These are phyloP conservation scores for Dermatemys mawii DNA, from an alignment of 2,113 vertebrate species.

Conservation along the genomic window DNA sequence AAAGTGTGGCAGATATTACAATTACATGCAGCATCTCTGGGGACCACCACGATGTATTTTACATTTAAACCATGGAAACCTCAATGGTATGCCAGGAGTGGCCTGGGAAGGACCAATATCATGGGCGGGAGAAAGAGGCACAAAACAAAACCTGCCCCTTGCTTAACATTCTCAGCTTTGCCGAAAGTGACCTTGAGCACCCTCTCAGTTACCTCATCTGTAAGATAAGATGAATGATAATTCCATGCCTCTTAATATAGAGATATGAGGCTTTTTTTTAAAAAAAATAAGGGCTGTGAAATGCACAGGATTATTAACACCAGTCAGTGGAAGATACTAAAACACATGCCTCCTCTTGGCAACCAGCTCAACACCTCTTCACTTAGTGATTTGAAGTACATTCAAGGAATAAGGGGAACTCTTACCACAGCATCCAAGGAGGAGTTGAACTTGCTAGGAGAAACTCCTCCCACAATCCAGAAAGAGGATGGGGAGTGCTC, in stretches of 20 bases:
- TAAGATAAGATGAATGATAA: neutral
- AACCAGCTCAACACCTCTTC: no score
- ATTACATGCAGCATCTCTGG: neutral
- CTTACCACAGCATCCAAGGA: neutral
- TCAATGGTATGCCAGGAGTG: neutral
- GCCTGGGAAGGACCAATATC: rapidly evolving
- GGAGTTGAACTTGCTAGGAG: neutral
- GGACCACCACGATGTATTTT: neutral
- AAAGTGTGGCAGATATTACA: neutral
- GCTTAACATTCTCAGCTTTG: neutral
- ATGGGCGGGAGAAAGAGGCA: neutral
- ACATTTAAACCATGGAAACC: neutral
- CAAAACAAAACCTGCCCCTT: neutral
- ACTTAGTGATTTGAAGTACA: no score
- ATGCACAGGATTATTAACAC: neutral
- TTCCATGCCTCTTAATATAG: neutral
- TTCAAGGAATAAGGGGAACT: no score
- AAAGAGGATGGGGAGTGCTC: neutral
- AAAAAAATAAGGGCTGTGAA: neutral
- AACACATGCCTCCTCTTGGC: neutral
- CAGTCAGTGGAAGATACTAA: neutral
- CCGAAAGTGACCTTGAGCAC: neutral
- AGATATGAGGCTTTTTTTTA: neutral
- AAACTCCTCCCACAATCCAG: neutral
- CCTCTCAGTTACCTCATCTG: neutral